These are phyloP conservation scores for Drosophila fuyamai DNA, from an alignment of 1,140 invertebrate genomes.

Conservation along the genomic window DNA sequence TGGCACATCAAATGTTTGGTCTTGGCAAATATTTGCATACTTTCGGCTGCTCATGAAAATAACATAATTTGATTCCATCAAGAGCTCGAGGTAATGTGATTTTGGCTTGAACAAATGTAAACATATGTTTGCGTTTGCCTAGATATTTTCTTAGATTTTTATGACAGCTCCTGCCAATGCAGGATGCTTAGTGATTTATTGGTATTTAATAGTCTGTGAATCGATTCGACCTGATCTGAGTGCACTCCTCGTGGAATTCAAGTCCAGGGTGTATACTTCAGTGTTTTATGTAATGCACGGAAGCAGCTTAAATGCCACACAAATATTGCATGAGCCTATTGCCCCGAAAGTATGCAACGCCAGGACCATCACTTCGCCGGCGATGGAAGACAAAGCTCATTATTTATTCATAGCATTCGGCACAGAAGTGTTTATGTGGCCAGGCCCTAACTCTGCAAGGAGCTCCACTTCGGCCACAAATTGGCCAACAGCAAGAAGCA, in stretches of 20 bases:
- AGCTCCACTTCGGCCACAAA: conserved; percentile 61
- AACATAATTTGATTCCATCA: conserved; percentile 77
- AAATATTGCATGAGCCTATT: conserved; percentile 66
- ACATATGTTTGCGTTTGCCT: conserved; percentile 34
- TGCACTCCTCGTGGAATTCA: neutral
- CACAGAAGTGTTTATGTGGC: conserved; percentile 78
- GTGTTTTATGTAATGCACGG: conserved; percentile 16
- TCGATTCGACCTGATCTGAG: neutral
- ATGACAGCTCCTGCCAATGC: neutral
- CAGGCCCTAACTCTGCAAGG: conserved; percentile 15
- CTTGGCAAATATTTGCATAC: conserved; percentile 79
- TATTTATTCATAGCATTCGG: conserved; percentile 80
- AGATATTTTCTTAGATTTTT: conserved; percentile 14
- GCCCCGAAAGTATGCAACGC: conserved; percentile 45
- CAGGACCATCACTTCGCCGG: conserved; percentile 43
- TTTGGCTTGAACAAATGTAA: conserved; percentile 55
- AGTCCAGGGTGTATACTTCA: conserved; percentile 5
- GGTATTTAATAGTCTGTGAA: conserved; percentile 19
- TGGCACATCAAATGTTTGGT: conserved; percentile 70
- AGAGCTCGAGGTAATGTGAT: conserved; percentile 58
- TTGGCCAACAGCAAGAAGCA: conserved; percentile 56
- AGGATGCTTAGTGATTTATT: conserved; percentile 22
- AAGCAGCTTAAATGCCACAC: conserved; percentile 48
- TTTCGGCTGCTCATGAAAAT: conserved; percentile 72
- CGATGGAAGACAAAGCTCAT: conserved; percentile 61